phyloP scores from a whole-genome alignment of 2,797 vertebrate genomes.

The Sebastes oblongus region DNA sequence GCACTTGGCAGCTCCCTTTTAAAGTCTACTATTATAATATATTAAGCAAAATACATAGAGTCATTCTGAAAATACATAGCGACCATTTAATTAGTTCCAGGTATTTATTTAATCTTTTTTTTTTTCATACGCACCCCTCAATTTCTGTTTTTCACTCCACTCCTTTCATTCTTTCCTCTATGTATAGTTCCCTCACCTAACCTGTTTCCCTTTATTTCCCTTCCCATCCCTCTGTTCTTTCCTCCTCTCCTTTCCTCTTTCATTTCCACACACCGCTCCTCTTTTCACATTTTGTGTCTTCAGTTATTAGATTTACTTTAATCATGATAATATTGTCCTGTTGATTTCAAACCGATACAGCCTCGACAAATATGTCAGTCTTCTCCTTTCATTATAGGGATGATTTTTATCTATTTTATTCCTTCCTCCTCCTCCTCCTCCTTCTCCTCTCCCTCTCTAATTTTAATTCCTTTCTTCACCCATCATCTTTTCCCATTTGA shows the following conservation, averaged over 20 bases:
- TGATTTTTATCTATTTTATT: background rate
- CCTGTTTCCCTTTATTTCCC: background rate
- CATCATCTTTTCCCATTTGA: background rate
- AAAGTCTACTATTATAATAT: background rate
- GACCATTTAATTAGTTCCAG: too few species aligned
- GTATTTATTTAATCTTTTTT: too few species aligned
- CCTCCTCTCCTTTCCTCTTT: background rate
- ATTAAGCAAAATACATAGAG: background rate
- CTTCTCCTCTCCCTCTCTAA: background rate
- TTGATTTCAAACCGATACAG: background rate
- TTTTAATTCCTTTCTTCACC: background rate
- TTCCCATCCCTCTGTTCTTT: background rate
- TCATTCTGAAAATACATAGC: background rate
- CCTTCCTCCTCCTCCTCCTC: background rate
- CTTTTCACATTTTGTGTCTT: background rate
- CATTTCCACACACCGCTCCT: background rate
- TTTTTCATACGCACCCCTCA: background rate
- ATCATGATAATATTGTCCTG: background rate
- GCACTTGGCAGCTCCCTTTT: background rate
- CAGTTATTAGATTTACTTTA: background rate
- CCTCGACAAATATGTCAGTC: background rate
- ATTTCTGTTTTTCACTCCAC: background rate
- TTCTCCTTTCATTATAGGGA: background rate
- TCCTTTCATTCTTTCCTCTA: background rate
- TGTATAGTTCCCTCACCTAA: too few species aligned